phyloP scores from a whole-genome alignment of 2,113 vertebrate species.

The Sterrhoptilus dennistouni region DNA sequence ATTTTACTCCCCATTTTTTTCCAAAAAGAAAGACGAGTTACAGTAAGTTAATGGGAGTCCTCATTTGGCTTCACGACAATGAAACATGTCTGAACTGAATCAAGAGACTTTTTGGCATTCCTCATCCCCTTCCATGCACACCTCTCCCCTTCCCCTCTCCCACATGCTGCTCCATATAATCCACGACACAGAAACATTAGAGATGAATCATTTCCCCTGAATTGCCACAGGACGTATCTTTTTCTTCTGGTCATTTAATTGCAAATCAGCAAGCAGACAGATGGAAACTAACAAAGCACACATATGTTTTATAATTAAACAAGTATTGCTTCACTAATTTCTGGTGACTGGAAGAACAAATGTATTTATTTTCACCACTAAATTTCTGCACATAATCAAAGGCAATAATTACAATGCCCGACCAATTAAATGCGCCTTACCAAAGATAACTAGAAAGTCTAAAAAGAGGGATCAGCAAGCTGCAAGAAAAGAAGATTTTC shows the following conservation, averaged over 20 bases:
- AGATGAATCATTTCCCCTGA: conserved; percentile 43
- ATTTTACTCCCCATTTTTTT: not conserved
- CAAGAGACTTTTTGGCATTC: not conserved
- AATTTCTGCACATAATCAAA: conserved; percentile 17
- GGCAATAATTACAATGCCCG: not conserved
- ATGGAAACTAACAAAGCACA: conserved; percentile 58
- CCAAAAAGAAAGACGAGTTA: not conserved
- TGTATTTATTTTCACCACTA: conserved; percentile 49
- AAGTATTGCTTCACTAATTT: conserved; percentile 61
- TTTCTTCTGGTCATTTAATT: conserved; percentile 71
- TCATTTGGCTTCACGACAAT: not conserved
- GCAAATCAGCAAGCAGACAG: conserved; percentile 48
- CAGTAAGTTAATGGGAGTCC: not conserved
- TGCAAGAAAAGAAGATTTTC: not conserved
- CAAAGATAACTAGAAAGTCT: not conserved
- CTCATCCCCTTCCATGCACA: not conserved
- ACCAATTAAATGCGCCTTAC: conserved; percentile 19
- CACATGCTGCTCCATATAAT: not conserved
- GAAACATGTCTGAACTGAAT: not conserved
- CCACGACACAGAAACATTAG: conserved; percentile 18
- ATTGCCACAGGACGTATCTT: conserved; percentile 41
- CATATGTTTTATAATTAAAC: conserved; percentile 66
- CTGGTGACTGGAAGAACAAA: conserved; percentile 62
- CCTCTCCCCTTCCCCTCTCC: not conserved
- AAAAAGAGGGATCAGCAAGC: not conserved